These are phyloP conservation scores for Diplodus puntazzo DNA, from an alignment of 2,797 vertebrate genomes.

Conservation along the genomic window DNA sequence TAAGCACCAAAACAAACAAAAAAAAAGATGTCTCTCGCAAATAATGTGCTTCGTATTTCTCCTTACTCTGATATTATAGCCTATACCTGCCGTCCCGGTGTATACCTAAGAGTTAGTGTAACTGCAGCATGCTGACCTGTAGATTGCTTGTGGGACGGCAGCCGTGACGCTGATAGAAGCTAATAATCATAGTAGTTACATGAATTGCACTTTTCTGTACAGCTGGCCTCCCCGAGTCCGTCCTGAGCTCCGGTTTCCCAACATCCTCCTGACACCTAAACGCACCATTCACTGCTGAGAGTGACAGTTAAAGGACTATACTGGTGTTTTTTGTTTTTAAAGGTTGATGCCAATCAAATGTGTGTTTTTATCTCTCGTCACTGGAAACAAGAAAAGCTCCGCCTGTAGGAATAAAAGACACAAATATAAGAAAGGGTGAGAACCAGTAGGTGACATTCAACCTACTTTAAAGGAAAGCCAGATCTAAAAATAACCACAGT, in stretches of 20 bases:
- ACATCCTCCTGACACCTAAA: slow-evolving; percentile 12
- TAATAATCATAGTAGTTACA: slow-evolving; percentile 44
- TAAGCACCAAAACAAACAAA: slow-evolving; percentile 40
- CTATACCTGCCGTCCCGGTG: slow-evolving; percentile 62
- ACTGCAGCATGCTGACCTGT: slow-evolving; percentile 79
- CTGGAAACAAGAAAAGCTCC: background rate
- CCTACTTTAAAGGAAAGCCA: no score
- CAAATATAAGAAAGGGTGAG: no score
- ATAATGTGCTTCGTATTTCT: slow-evolving; percentile 44
- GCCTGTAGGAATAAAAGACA: no score
- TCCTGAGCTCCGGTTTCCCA: slow-evolving; percentile 45
- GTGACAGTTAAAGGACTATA: slow-evolving; percentile 11
- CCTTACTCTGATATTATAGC: slow-evolving; percentile 58
- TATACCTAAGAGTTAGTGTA: slow-evolving; percentile 63
- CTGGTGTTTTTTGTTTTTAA: background rate
- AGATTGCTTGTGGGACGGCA: slow-evolving; percentile 72
- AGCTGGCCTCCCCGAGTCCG: slow-evolving; percentile 31
- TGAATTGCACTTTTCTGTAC: slow-evolving; percentile 63
- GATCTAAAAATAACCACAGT: no score
- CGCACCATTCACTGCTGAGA: slow-evolving; percentile 6
- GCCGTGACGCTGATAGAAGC: slow-evolving; percentile 30
- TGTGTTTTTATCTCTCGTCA: background rate
- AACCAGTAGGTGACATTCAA: no score
- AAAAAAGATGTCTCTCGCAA: slow-evolving; percentile 12
- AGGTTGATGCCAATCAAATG: slow-evolving; percentile 1